These are phyloP conservation scores for Periplaneta americana DNA, from an alignment of 1,140 invertebrate genomes.

Conservation along the genomic window DNA sequence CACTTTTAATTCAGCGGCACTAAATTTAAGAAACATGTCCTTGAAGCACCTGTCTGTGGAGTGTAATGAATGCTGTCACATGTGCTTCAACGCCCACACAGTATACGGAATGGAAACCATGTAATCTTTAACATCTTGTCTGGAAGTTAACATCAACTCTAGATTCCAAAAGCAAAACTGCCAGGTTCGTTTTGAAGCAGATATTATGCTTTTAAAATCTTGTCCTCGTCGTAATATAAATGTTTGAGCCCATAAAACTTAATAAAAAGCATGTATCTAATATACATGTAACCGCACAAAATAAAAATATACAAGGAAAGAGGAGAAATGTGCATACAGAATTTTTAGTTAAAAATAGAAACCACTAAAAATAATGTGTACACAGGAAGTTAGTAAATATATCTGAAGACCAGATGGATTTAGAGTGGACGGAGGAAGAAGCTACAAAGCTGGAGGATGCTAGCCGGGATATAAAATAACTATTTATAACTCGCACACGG, in stretches of 20 bases:
- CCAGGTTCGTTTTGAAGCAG: background rate
- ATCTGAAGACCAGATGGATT: background rate
- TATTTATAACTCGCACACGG: background rate
- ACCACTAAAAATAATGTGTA: background rate
- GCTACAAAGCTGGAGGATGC: background rate
- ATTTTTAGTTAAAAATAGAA: background rate
- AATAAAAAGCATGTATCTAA: background rate
- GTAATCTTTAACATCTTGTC: background rate
- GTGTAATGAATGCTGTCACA: background rate
- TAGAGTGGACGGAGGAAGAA: background rate
- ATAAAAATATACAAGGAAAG: background rate
- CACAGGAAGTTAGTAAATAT: background rate
- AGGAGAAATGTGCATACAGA: background rate
- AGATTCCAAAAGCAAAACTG: background rate
- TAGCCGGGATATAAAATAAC: background rate
- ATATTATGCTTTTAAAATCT: no score
- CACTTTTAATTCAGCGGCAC: background rate
- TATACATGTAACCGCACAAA: background rate
- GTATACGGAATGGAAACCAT: background rate
- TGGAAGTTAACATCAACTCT: background rate
- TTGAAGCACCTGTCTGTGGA: background rate
- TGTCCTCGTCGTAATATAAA: background rate
- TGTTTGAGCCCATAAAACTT: background rate
- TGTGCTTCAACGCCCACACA: background rate
- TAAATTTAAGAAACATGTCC: background rate